A percentile compares a stretch with the other conserved stretches of the same genome.
phyloP scores from a whole-genome alignment of 2,113 vertebrate species.

The Apteryx owenii region DNA sequence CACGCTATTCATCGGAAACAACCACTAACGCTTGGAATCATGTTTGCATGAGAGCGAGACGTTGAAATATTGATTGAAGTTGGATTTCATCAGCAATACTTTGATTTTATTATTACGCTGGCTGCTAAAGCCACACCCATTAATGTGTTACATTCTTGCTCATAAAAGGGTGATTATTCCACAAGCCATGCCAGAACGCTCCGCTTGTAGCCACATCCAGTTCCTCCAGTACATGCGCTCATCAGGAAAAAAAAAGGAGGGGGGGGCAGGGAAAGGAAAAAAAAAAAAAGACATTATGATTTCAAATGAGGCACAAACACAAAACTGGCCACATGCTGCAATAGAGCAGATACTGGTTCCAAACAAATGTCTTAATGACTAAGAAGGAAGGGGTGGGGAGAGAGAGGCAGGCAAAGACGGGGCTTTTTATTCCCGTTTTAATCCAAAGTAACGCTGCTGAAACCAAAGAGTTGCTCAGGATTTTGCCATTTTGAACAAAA shows the following conservation, averaged over 20 bases:
- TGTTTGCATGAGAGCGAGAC: neutral
- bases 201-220: neutral
- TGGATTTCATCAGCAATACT: conserved; percentile 20
- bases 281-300: neutral
- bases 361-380: neutral
- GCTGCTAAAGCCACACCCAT: conserved; percentile 49
- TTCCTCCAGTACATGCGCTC: neutral
- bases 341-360: neutral
- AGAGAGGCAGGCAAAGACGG: neutral
- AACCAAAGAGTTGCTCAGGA: neutral
- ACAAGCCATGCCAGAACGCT: neutral
- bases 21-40: neutral
- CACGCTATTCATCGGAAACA: fast-evolving
- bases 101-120: conserved; percentile 16
- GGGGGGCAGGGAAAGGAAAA: neutral
- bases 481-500: neutral
- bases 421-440: neutral
- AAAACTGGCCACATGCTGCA: conserved; percentile 35
- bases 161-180: conserved; percentile 45
- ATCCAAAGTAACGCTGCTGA: neutral
- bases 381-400: neutral
- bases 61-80: conserved; percentile 42
- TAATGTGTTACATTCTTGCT: neutral
- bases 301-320: conserved; percentile 46
- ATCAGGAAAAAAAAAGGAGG: neutral